Conservation (phyloP, 2,113 vertebrate genomes). For the Neodontobutis hainanensis region DNA sequence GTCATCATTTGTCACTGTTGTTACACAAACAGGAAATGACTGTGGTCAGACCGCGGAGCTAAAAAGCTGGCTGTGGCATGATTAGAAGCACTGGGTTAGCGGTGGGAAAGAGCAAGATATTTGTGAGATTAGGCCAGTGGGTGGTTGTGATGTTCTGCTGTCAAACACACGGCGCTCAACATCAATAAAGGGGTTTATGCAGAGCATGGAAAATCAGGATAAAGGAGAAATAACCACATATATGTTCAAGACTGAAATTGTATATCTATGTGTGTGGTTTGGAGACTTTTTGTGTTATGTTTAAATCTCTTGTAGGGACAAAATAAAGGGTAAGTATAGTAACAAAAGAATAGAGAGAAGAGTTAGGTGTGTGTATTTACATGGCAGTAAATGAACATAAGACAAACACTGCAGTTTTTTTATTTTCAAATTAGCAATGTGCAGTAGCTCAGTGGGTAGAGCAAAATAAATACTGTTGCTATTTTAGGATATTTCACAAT, state of each 20-base stretch:
- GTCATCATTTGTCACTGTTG: constrained; percentile 16
- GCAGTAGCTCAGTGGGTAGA: too few species aligned
- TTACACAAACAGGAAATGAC: constrained; percentile 10
- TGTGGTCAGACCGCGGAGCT: neutral
- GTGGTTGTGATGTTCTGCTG: constrained; percentile 9
- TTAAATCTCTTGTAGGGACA: neutral
- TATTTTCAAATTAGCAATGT: too few species aligned
- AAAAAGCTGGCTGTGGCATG: constrained; percentile 18
- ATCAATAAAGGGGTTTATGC: constrained; percentile 37
- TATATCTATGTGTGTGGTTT: neutral
- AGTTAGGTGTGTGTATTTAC: too few species aligned
- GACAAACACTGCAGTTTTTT: too few species aligned
- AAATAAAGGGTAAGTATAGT: neutral
- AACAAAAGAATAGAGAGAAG: too few species aligned
- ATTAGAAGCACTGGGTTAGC: constrained; percentile 1
- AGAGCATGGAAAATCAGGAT: constrained; percentile 18
- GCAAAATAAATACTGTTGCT: too few species aligned
- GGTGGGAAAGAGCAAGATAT: constrained; percentile 23
- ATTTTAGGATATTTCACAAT: too few species aligned
- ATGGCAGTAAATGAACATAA: too few species aligned
- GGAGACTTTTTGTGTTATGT: neutral
- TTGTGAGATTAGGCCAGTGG: constrained; percentile 27
- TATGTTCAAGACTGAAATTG: constrained; percentile 14
- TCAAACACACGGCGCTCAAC: constrained; percentile 22
- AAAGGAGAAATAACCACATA: constrained; percentile 17